phyloP scores from a whole-genome alignment of 2,113 vertebrate genomes.

The Porphyrio hochstetteri region DNA sequence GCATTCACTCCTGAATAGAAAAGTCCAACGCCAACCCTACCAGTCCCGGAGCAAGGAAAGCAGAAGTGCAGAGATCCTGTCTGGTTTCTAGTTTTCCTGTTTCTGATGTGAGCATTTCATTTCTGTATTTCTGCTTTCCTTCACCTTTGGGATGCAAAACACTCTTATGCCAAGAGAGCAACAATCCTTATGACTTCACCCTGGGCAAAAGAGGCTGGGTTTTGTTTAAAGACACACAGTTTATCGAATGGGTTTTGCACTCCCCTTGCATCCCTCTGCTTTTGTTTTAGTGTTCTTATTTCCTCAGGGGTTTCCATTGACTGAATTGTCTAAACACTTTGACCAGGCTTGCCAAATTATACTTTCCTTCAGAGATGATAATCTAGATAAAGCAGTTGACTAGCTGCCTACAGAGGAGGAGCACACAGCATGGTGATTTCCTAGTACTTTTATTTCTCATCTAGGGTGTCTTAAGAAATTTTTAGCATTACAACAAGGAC shows the following conservation, averaged over 20 bases:
- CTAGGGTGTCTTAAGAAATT: not conserved
- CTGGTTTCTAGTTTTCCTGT: not conserved
- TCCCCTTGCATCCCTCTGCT: not conserved
- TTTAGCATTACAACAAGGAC: not conserved
- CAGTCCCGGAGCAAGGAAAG: not conserved
- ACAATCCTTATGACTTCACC: not conserved
- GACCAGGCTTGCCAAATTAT: not conserved
- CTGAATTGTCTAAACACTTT: conserved; percentile 38
- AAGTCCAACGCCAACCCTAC: not conserved
- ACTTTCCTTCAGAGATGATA: conserved; percentile 19
- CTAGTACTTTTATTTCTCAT: not conserved
- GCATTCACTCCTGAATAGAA: not conserved
- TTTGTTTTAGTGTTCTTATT: not conserved
- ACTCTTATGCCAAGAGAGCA: not conserved
- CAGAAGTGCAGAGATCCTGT: not conserved
- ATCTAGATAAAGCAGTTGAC: not conserved
- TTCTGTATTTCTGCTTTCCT: not conserved
- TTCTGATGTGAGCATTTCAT: not conserved
- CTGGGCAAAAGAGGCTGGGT: not conserved
- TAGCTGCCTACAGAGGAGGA: not conserved
- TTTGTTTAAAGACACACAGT: not conserved
- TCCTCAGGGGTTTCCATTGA: not conserved
- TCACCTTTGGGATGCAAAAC: not conserved
- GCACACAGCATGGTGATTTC: rapidly evolving
- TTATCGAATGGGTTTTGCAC: not conserved